These are phyloP conservation scores for Fregata magnificens DNA, from an alignment of 2,113 vertebrate species.

Conservation along the genomic window DNA sequence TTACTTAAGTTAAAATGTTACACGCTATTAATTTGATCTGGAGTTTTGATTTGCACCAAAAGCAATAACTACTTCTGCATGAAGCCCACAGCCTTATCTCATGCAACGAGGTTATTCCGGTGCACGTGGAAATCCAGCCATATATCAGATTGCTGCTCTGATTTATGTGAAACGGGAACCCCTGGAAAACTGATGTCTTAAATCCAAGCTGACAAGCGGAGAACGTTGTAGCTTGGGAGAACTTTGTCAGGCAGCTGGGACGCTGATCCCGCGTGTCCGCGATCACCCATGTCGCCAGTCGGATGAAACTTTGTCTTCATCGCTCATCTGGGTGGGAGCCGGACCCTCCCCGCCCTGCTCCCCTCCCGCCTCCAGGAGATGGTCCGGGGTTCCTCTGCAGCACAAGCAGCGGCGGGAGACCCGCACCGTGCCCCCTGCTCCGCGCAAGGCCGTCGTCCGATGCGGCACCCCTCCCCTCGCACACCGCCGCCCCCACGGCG, in stretches of 20 bases:
- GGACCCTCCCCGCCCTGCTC: neutral
- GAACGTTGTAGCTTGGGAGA: neutral
- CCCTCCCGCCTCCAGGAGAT: accelerated
- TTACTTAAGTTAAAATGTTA: neutral
- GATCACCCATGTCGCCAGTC: neutral
- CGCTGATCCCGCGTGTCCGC: neutral
- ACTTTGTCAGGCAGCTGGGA: neutral
- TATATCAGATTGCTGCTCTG: neutral
- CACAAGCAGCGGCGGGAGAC: neutral
- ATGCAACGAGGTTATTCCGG: neutral
- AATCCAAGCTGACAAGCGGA: neutral
- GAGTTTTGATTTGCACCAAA: neutral
- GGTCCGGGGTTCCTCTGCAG: neutral
- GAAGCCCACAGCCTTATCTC: neutral
- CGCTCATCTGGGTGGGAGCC: neutral
- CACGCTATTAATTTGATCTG: neutral
- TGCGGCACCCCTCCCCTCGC: accelerated
- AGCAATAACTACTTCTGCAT: neutral
- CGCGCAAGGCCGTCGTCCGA: too few relatives aligned
- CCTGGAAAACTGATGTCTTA: neutral
- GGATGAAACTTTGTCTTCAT: neutral
- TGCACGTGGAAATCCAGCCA: neutral
- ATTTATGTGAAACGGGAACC: neutral
- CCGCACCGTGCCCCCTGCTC: accelerated
- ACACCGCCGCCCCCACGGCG: accelerated